Percentiles rank a stretch among this genome's conserved stretches.
phyloP scores from a whole-genome alignment of 2,888 invertebrate species.

The Ernsta delagoae region DNA sequence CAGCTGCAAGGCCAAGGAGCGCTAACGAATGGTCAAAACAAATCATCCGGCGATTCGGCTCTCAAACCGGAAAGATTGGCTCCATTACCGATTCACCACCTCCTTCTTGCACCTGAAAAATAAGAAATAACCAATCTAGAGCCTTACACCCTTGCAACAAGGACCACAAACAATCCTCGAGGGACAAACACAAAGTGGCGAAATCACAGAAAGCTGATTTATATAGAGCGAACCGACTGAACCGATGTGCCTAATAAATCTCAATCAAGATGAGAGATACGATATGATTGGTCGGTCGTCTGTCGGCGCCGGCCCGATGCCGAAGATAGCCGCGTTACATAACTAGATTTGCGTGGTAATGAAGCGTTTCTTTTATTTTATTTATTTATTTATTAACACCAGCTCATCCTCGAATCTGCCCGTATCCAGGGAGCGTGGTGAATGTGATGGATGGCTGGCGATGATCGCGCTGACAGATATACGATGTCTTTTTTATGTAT shows the following conservation, averaged over 20 bases:
- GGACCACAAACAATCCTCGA: slow-evolving; percentile 31
- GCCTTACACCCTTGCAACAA: slow-evolving; percentile 40
- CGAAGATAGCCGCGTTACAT: slow-evolving; percentile 55
- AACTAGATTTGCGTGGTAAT: slow-evolving; percentile 76
- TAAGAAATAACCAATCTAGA: slow-evolving; percentile 22
- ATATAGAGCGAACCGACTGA: slow-evolving; percentile 60
- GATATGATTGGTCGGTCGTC: slow-evolving; percentile 62
- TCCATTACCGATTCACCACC: slow-evolving; percentile 45
- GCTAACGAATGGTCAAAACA: slow-evolving; percentile 68
- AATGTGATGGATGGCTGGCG: slow-evolving; percentile 41
- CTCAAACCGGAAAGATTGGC: slow-evolving; percentile 53
- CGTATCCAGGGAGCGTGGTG: slow-evolving; percentile 38
- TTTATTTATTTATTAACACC: slow-evolving; percentile 28
- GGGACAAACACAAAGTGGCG: slow-evolving; percentile 47
- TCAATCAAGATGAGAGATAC: slow-evolving; percentile 78
- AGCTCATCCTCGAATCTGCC: slow-evolving; percentile 3
- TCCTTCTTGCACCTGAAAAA: slow-evolving; percentile 12
- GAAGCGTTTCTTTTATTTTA: slow-evolving; percentile 55
- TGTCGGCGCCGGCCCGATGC: slow-evolving; percentile 65
- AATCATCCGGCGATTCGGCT: slow-evolving; percentile 55
- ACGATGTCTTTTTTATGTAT: slow-evolving; percentile 33
- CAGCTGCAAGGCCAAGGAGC: slow-evolving; percentile 50
- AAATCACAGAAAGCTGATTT: slow-evolving; percentile 58
- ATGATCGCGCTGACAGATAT: slow-evolving; percentile 32
- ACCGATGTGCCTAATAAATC: slow-evolving; percentile 75